phyloP scores from a whole-genome alignment of 2,797 vertebrate genomes.

The Dipus sagitta region DNA sequence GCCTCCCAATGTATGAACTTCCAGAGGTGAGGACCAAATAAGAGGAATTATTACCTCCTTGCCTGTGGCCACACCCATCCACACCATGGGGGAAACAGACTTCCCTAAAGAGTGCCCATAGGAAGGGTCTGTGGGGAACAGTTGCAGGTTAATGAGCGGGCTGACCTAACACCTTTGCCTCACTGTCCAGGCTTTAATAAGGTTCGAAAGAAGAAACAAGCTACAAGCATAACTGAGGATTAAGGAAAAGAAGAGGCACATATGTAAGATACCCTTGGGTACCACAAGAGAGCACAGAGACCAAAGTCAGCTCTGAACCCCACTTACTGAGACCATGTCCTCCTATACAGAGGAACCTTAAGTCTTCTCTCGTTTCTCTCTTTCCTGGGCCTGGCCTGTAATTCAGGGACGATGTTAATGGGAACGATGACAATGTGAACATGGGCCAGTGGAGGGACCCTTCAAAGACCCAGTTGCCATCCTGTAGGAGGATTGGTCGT shows the following conservation, averaged over 20 bases:
- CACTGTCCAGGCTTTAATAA: background rate
- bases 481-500: rapidly evolving
- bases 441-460: rapidly evolving
- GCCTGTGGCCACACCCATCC: rapidly evolving
- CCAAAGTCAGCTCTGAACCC: background rate
- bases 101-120: background rate
- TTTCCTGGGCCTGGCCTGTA: background rate
- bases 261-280: too few species aligned
- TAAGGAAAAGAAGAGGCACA: background rate
- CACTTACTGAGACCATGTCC: rapidly evolving
- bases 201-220: background rate
- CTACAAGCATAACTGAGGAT: background rate
- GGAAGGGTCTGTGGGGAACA: background rate
- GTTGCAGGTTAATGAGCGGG: background rate
- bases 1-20: background rate
- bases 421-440: background rate
- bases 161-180: too few species aligned
- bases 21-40: too few species aligned
- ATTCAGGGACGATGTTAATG: rapidly evolving
- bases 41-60: rapidly evolving
- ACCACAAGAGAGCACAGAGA: background rate
- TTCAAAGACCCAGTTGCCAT: too few species aligned
- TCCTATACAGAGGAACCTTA: background rate
- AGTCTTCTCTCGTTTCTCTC: too few species aligned
- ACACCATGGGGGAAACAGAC: rapidly evolving